Evolutionary conservation across 53 echinoderm and acorn worm species (phyloP).

Genomic region (Paelopatides confundens): DNA sequence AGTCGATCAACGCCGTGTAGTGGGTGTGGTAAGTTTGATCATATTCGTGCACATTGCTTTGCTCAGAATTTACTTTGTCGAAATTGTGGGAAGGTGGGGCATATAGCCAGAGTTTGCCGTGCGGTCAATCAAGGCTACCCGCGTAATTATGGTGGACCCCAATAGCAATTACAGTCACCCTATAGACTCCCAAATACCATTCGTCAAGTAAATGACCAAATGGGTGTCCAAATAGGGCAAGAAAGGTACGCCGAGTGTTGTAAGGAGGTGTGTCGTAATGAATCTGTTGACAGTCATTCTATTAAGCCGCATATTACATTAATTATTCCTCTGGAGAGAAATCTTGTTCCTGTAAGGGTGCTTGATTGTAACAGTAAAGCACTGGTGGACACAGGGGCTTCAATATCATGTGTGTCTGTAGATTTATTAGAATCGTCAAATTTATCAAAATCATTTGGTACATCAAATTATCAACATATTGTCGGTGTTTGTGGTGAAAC

Average conservation of each 20-base stretch:
- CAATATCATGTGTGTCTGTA: no score
- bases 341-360: no score
- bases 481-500: slow-evolving; percentile 17
- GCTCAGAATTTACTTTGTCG: neutral
- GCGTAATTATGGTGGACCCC: neutral
- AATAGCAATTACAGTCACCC: slow-evolving; percentile 21
- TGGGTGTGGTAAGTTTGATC: slow-evolving; percentile 19
- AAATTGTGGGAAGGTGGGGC: slow-evolving; percentile 13
- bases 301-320: no score
- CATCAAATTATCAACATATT: no score
- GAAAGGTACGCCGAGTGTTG: neutral
- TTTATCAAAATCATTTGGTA: no score
- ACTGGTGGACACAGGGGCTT: no score
- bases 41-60: slow-evolving; percentile 24
- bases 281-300: slow-evolving; percentile 4
- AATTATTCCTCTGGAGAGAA: no score
- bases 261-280: slow-evolving; percentile 2
- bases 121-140: neutral
- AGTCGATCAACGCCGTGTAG: neutral
- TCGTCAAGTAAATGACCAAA: neutral
- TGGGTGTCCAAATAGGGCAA: neutral
- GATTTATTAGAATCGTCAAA: no score
- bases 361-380: no score
- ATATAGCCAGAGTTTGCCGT: slow-evolving; percentile 24
- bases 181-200: neutral